Percentiles rank a stretch among this genome's conserved stretches.
Evolutionary conservation across 1,140 invertebrate species (phyloP).

Genomic region (Mercenaria mercenaria): DNA sequence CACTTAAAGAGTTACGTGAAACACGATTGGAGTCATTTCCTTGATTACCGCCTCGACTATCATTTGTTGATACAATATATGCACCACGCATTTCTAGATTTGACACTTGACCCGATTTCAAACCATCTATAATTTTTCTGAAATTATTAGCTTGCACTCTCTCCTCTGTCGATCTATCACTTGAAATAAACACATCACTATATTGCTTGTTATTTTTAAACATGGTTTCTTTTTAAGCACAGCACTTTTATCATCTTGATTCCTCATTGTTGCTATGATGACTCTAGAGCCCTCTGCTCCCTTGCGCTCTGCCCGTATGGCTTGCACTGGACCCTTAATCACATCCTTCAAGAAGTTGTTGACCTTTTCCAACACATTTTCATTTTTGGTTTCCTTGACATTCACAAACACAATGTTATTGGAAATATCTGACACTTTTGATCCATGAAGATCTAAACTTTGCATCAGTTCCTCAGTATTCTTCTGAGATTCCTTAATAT

Average conservation of each 20-base stretch:
- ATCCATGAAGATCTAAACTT: not conserved
- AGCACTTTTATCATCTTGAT: not conserved
- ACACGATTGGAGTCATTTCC: too few relatives aligned
- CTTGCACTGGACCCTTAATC: not conserved
- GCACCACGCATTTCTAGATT: conserved; percentile 17
- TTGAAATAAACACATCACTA: conserved; percentile 16
- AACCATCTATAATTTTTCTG: not conserved
- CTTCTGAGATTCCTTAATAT: conserved; percentile 13
- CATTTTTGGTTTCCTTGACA: not conserved
- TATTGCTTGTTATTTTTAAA: not conserved
- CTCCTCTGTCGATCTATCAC: conserved; percentile 6
- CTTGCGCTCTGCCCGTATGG: not conserved
- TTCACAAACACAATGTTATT: conserved; percentile 11
- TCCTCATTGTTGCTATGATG: not conserved
- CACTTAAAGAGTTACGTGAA: not conserved
- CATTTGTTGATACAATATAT: conserved; percentile 2
- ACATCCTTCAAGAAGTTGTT: not conserved
- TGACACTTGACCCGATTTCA: conserved; percentile 13
- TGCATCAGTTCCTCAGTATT: conserved; percentile 5
- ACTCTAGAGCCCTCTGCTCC: not conserved
- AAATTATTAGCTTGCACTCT: not conserved
- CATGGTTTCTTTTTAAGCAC: conserved; percentile 31
- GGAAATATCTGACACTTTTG: not conserved
- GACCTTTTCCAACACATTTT: conserved; percentile 6
- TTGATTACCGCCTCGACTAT: not conserved